Evolutionary conservation across 2,888 invertebrate genomes (phyloP).

Genomic region (Drosophila limbata): DNA sequence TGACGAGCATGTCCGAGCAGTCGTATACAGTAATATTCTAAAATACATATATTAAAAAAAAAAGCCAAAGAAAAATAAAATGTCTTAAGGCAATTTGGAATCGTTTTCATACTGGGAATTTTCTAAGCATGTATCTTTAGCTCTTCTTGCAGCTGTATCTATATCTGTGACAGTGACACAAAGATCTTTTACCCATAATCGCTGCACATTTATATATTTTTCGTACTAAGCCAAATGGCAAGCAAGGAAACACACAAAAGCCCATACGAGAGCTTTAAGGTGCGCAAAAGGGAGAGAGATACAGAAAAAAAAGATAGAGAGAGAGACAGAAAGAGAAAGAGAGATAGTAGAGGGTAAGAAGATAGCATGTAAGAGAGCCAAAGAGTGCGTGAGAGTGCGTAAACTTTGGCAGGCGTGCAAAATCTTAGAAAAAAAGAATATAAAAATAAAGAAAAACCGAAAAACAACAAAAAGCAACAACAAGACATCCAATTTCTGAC

Average conservation of each 20-base stretch:
- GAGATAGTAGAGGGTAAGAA: conserved; percentile 11
- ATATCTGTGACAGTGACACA: conserved; percentile 51
- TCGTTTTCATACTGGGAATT: conserved; percentile 13
- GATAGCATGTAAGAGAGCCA: conserved; percentile 22
- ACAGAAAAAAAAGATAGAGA: conserved; percentile 30
- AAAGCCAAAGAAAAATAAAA: too few relatives aligned
- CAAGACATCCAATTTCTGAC: conserved; percentile 55
- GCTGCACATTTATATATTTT: conserved; percentile 74
- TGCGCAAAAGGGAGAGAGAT: conserved; percentile 49
- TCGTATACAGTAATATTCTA: too few relatives aligned
- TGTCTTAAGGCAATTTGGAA: too few relatives aligned
- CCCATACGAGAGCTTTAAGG: conserved; percentile 60
- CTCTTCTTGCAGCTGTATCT: conserved; percentile 34
- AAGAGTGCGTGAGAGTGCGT: conserved; percentile 72
- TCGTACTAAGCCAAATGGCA: conserved; percentile 58
- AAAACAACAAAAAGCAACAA: conserved; percentile 22
- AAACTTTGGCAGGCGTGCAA: conserved; percentile 68
- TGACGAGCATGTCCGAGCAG: too few relatives aligned
- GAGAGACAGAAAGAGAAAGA: conserved; percentile 14
- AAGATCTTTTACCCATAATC: conserved; percentile 76
- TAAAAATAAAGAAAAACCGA: conserved; percentile 24
- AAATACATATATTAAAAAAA: too few relatives aligned
- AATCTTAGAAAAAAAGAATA: conserved; percentile 54
- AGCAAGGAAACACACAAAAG: conserved; percentile 19
- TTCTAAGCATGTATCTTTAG: conserved; percentile 15